Base-by-base conservation (phyloP, 2,113 vertebrate species). In the Phrynosoma blainvillii region DNA sequence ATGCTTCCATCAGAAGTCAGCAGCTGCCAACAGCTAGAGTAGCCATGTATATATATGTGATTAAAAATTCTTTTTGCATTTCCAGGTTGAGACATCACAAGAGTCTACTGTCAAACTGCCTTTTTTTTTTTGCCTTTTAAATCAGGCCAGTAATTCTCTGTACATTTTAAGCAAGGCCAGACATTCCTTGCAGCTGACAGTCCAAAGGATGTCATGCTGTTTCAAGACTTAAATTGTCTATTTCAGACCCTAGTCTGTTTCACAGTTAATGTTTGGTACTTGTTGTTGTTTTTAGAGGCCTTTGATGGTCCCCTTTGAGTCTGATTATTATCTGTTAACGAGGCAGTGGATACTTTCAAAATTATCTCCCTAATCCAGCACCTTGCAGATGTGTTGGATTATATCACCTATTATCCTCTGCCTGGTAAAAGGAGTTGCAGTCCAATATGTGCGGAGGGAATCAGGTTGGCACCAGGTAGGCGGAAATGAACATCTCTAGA, bases 1-100 rank as follows among this genome's bases (percentile, higher is more conserved):
- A 62, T 62, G 59, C 59, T 74, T 68, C 78, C 71, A 56, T n/a
- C 81, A 80, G 81, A 93, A 87, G 68, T 2, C 52, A 74, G 70
- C 14, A 40, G 80, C 40, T 2, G 12, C 25, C 80, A 76, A 74
- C 36, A 76, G 36, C 87, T 25, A 0, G 23, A 91, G 87, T 25
- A 88, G 21, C 86, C 89, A 88, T 62, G 59, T 62, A 62, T 13
- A 36, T 2, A 90, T 71, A 87, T 32, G 11, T 0, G 1, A 79
- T 75, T 78, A 1, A 1, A 8, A 70, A 85, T 18, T 59, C 68
- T 81, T 84, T 0, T 1, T 54, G 59, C 56, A 32, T 18, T 0
- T 80, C 27, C 42, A 62, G 62, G 59, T 62, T 83, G 52, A 91
- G 25, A 4, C 78, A 25, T 56, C 52, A 25, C 0, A 79, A 73